Percentiles rank a stretch among this genome's conserved stretches.
These are phyloP conservation scores for Crematogaster levior DNA, from an alignment of 2,888 invertebrate species.

Conservation along the genomic window DNA sequence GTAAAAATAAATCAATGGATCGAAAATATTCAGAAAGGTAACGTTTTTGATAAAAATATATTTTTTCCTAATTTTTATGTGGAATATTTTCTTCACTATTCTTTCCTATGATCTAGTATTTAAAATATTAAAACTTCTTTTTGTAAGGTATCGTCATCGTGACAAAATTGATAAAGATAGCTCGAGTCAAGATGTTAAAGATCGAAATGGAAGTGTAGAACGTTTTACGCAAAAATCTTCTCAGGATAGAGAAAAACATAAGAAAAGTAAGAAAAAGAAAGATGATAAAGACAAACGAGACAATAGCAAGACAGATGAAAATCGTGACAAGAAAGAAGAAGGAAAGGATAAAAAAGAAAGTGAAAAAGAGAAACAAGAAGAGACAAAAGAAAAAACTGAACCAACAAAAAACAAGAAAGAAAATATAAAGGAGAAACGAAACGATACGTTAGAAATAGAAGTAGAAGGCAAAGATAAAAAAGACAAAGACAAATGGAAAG, in stretches of 20 bases:
- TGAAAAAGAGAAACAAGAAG: conserved; percentile 68
- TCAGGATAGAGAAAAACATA: conserved; percentile 59
- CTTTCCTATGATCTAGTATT: neutral
- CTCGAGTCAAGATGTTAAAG: conserved; percentile 59
- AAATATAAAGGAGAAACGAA: conserved; percentile 64
- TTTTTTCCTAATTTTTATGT: conserved; percentile 3
- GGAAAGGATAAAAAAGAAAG: conserved; percentile 62
- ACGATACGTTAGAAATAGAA: conserved; percentile 65
- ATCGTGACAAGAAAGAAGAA: conserved; percentile 64
- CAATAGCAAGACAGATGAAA: conserved; percentile 61
- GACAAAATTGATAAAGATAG: conserved; percentile 72
- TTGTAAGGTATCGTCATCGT: conserved; percentile 73
- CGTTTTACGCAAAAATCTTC: conserved; percentile 45
- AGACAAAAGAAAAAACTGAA: conserved; percentile 63
- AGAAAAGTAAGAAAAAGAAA: conserved; percentile 59
- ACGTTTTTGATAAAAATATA: neutral
- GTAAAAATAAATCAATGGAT: conserved; percentile 58
- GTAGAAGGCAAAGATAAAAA: conserved; percentile 67
- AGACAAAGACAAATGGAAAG: conserved; percentile 74
- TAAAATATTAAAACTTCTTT: neutral
- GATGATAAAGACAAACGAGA: conserved; percentile 64
- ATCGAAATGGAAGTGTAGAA: conserved; percentile 57
- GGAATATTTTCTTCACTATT: conserved; percentile 6
- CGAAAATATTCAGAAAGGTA: conserved; percentile 70
- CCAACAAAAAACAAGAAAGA: conserved; percentile 61